phyloP scores from a whole-genome alignment of 2,797 vertebrate species.

The Octomys mimax region DNA sequence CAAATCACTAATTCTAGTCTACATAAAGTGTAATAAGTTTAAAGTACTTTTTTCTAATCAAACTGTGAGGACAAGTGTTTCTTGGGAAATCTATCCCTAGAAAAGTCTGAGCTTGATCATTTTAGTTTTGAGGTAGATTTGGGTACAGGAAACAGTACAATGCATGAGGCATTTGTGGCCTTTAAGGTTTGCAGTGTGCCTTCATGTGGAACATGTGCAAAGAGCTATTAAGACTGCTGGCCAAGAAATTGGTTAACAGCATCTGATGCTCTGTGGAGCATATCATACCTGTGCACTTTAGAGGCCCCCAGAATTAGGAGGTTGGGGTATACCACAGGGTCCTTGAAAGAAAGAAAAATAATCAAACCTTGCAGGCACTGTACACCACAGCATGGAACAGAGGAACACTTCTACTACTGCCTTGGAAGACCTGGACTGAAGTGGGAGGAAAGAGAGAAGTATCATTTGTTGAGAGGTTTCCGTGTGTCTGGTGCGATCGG shows the following conservation, averaged over 20 bases:
- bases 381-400: constrained; percentile 22
- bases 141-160: constrained; percentile 47
- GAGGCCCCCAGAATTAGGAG: constrained; percentile 26
- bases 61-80: neutral
- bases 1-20: constrained; percentile 40
- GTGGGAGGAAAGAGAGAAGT: neutral
- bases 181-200: constrained; percentile 36
- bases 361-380: constrained; percentile 14
- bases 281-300: constrained; percentile 50
- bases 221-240: constrained; percentile 35
- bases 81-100: constrained; percentile 56
- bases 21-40: constrained; percentile 5
- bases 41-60: constrained; percentile 47
- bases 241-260: constrained; percentile 65
- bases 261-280: constrained; percentile 25
- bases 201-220: constrained; percentile 51
- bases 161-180: constrained; percentile 7
- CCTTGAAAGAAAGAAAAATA: constrained; percentile 50
- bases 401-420: constrained; percentile 2
- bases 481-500: neutral
- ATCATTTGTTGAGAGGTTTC: constrained; percentile 33
- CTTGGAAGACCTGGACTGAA: neutral
- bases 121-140: constrained; percentile 69
- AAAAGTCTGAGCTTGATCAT: constrained; percentile 65
- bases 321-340: neutral